phyloP scores from a whole-genome alignment of 2,888 invertebrate species.

The Perizoma affinitatum region DNA sequence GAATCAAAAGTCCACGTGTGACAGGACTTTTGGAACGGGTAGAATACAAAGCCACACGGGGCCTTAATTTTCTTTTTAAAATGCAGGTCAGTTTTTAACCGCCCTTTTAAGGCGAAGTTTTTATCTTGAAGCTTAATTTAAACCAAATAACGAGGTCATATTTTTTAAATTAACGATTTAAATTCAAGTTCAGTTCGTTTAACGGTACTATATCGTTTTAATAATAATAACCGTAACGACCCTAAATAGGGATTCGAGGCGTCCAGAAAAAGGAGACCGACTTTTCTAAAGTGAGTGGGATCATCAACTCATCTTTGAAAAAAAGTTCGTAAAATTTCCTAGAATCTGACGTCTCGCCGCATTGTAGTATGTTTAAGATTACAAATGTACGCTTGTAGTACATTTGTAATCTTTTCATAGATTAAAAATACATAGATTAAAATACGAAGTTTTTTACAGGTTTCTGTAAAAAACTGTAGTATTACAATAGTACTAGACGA shows the following conservation, averaged over 20 bases:
- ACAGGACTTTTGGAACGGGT: not conserved
- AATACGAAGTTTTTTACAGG: too few relatives aligned
- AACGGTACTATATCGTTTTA: constrained; percentile 35
- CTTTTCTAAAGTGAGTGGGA: not conserved
- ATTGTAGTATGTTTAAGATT: too few relatives aligned
- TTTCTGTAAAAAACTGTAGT: too few relatives aligned
- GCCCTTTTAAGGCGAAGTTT: not conserved
- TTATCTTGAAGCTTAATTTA: constrained; percentile 7
- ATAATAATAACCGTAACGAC: constrained; percentile 34
- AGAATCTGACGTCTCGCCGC: too few relatives aligned
- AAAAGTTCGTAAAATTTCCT: not conserved
- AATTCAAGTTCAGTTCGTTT: constrained; percentile 32
- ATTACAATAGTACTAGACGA: too few relatives aligned
- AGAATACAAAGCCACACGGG: not conserved
- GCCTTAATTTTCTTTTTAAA: constrained; percentile 2
- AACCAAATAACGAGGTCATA: constrained; percentile 28
- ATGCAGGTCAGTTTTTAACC: constrained; percentile 15
- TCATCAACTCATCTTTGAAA: not conserved
- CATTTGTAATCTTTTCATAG: too few relatives aligned
- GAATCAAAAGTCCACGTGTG: too few relatives aligned
- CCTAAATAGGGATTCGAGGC: constrained; percentile 16
- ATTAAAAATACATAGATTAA: too few relatives aligned
- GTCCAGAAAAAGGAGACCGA: not conserved
- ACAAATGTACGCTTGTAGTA: too few relatives aligned
- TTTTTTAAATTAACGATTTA: constrained; percentile 32